These are phyloP conservation scores for Oxycera nigricornis DNA, from an alignment of 2,888 invertebrate species.

Conservation along the genomic window DNA sequence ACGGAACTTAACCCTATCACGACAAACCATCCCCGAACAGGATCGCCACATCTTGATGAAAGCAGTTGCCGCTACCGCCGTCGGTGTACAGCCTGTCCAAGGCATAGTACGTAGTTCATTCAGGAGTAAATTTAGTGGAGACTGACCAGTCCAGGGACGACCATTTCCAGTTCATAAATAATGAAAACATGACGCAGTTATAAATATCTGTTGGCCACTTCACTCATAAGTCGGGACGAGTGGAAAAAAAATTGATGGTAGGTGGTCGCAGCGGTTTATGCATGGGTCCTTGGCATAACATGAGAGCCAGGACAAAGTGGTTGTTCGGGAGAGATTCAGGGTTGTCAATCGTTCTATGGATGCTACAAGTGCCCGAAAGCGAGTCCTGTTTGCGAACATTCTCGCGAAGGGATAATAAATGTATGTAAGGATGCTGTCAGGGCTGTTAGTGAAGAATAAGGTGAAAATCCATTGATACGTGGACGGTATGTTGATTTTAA, in stretches of 20 bases:
- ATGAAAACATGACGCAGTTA: conserved; percentile 46
- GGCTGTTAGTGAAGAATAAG: too few relatives aligned
- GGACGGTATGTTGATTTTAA: too few relatives aligned
- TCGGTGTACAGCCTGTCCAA: not conserved
- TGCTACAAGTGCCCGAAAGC: not conserved
- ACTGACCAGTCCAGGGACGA: conserved; percentile 1
- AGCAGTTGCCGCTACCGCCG: not conserved
- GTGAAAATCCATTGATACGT: too few relatives aligned
- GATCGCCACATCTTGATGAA: conserved; percentile 19
- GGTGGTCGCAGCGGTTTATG: not conserved
- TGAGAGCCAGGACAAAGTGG: not conserved
- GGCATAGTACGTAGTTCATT: conserved; percentile 25
- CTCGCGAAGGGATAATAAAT: too few relatives aligned
- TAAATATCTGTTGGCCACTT: conserved; percentile 41
- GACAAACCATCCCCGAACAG: conserved; percentile 20
- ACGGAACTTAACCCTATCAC: conserved; percentile 47
- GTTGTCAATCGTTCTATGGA: not conserved
- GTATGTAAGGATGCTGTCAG: too few relatives aligned
- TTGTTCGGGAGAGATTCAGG: not conserved
- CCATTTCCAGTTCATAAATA: conserved; percentile 45
- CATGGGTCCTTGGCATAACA: too few relatives aligned
- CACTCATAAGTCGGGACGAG: conserved; percentile 22
- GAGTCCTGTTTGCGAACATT: too few relatives aligned
- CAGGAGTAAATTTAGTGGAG: not conserved
- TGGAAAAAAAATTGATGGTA: not conserved